Evolutionary conservation across 2,797 vertebrate genomes (phyloP), one percentile per base, ranked within the genome.

Genomic region (Tenualosa ilisha): DNA sequence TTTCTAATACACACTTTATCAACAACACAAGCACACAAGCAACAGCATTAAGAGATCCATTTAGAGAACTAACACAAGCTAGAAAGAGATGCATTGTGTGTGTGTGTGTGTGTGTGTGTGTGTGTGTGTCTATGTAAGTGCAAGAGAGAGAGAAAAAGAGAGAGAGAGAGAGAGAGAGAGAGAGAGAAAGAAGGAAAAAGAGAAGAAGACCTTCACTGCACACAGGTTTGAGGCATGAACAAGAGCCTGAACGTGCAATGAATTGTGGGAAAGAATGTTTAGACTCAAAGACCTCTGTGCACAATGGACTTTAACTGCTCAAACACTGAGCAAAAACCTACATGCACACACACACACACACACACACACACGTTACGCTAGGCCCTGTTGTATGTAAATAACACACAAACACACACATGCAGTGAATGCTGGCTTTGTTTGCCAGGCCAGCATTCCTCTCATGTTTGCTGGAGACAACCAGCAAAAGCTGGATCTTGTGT

Each of bases 351-450:
- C 65, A 72, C 65, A 4, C 12, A 37, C 31, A 61, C 17, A 72
- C 65, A 72, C 65, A 72, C 65, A 4, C 12, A 37, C 11, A 72
- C 65, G 4, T 26, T 31, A 26, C 37, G 22, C 59, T 46, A n/a
- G 40, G 40, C 22, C 37, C 56, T 40, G 82, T 63, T 40, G 63
- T 83, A 63, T 83, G 82, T 20, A 83, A 40, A 83, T 65, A 65
- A 65, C 22, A 83, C 31, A 63, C 75, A 59, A n/a, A 75, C n/a
- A 65, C 31, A 72, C 56, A 51, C 82, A 87, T 50, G 49, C 51
- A 82, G 49, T 83, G 83, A 89, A 86, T 83, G 82, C 75, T 24
- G 15, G 83, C 88, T 86, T 84, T 86, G 82, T 87, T 84, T 75
- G 53, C 9, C 68, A 24, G 54, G 53, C 20, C 65, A 68, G 84